These are phyloP conservation scores for Rynchops niger DNA, from an alignment of 2,113 vertebrate genomes.

Conservation along the genomic window DNA sequence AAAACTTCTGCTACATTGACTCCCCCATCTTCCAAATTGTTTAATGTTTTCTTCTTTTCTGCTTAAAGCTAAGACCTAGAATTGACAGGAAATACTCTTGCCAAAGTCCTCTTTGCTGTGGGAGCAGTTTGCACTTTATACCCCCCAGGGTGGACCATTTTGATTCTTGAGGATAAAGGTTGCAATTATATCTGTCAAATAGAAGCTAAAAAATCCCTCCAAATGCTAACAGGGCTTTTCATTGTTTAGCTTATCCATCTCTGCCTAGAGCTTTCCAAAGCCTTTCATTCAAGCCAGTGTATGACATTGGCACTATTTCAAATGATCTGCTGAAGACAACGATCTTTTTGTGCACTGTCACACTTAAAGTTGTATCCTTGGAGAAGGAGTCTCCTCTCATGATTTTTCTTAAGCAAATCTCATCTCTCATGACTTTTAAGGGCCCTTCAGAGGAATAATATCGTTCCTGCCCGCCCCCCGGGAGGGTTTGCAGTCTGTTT, in stretches of 20 bases:
- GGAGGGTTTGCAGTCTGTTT: neutral
- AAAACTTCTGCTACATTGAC: neutral
- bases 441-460: neutral
- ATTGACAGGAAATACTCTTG: neutral
- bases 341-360: neutral
- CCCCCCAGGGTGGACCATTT: neutral
- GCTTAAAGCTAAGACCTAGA: neutral
- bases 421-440: neutral
- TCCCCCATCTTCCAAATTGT: neutral
- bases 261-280: neutral
- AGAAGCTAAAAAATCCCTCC: neutral
- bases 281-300: neutral
- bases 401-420: neutral
- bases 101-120: neutral
- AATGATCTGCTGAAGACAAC: neutral
- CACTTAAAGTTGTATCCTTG: neutral
- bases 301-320: neutral
- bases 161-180: neutral
- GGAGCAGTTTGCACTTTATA: neutral
- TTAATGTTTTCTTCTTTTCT: neutral
- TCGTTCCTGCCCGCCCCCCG: fast-evolving
- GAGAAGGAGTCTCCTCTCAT: neutral
- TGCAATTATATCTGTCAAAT: neutral
- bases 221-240: neutral
- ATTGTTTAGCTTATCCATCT: neutral